phyloP scores from a whole-genome alignment of 2,113 vertebrate species.

The Electrona antarctica region DNA sequence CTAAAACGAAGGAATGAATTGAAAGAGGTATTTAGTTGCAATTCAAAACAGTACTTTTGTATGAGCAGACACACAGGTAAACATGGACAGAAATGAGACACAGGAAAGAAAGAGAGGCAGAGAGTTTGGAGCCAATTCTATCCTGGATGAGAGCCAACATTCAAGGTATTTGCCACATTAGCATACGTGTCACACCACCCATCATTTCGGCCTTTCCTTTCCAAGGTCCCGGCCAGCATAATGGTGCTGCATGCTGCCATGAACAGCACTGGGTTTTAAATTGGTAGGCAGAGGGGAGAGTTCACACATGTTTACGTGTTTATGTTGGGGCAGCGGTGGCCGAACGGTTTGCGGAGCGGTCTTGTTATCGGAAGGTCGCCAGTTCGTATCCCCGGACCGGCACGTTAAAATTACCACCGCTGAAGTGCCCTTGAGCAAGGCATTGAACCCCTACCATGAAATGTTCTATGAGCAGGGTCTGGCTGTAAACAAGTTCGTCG shows the following conservation, averaged over 20 bases:
- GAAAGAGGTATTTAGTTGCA: no score
- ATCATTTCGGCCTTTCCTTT: conserved; percentile 61
- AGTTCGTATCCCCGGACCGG: no score
- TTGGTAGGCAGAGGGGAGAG: conserved; percentile 13
- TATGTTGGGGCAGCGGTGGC: no score
- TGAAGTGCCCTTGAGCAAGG: no score
- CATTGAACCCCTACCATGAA: no score
- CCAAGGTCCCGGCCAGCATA: conserved; percentile 53
- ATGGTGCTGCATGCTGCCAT: conserved; percentile 53
- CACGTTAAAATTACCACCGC: no score
- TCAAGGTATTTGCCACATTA: conserved; percentile 17
- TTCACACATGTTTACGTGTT: conserved; percentile 23
- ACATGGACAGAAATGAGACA: not conserved
- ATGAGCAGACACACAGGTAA: not conserved
- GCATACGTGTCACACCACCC: conserved; percentile 40
- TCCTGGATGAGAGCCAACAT: conserved; percentile 49
- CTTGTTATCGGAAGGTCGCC: no score
- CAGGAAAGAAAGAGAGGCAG: conserved; percentile 4
- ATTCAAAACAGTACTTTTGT: not conserved
- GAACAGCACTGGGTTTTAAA: conserved; percentile 24
- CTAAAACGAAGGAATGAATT: no score
- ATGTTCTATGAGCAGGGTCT: no score
- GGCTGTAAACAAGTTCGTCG: no score
- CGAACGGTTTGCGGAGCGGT: no score
- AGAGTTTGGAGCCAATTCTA: conserved; percentile 21